Evolutionary conservation across 1,140 invertebrate genomes (phyloP).

Genomic region (Pogonognathellus flavescens): DNA sequence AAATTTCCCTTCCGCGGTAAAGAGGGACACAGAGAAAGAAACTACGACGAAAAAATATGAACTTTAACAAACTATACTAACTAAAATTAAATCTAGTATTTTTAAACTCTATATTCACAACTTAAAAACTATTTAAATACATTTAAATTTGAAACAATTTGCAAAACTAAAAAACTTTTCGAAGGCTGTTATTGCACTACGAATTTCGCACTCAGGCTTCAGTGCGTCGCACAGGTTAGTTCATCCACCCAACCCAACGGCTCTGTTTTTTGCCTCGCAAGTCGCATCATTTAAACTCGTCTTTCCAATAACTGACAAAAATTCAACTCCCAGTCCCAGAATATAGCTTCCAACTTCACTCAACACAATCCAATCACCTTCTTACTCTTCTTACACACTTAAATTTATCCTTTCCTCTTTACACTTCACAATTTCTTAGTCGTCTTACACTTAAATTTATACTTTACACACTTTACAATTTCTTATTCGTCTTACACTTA

Average conservation of each 20-base stretch:
- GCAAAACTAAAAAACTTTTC: conserved; percentile 40
- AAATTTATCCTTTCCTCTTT: too few species aligned
- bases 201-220: conserved; percentile 31
- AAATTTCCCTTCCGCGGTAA: conserved; percentile 48
- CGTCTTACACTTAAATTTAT: too few species aligned
- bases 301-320: conserved; percentile 37
- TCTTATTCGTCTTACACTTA: too few species aligned
- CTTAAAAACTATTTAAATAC: conserved; percentile 36
- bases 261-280: conserved; percentile 40
- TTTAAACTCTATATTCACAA: neutral
- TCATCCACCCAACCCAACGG: conserved; percentile 48
- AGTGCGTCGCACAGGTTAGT: conserved; percentile 47
- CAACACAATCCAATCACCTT: too few species aligned
- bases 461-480: too few species aligned
- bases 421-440: too few species aligned
- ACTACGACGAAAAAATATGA: conserved; percentile 4
- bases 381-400: too few species aligned
- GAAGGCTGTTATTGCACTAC: conserved; percentile 30
- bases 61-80: conserved; percentile 7
- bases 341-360: conserved; percentile 18
- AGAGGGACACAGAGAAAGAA: neutral
- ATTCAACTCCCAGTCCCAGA: neutral
- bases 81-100: neutral
- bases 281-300: conserved; percentile 39
- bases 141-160: conserved; percentile 39